Base-by-base conservation (phyloP, 2,888 invertebrate species). In the Chrysopilus asiliformis region DNA sequence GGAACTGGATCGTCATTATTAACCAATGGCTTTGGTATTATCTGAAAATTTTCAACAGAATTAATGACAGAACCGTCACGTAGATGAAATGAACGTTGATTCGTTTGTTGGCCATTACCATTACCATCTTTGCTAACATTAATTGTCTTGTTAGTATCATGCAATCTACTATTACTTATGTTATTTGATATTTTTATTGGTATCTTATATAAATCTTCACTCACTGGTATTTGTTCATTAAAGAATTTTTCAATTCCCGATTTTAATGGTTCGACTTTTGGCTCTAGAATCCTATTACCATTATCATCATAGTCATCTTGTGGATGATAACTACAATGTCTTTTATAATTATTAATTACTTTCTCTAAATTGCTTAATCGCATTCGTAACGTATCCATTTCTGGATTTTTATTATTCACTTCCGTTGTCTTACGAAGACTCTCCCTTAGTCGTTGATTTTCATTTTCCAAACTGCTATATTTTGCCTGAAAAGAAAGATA, bases 41-140 rank as follows among this genome's bases (percentile, higher is more conserved):
- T 63, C 63, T 64, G 64, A 61, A 64, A 64, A 53, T 61, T 63
- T 61, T 64, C 64, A 57, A 63, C 63, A 53, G 63, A 63, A 51
- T 62, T 58, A 55, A 63, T 44, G 46, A 38, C 33, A 12, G 26
- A 34, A 5, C 34, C 34, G 28, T 19, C 16, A 28, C 36, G 25
- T n/a, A n/a, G n/a, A n/a, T n/a, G n/a, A n/a, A n/a, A n/a, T n/a
- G n/a, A n/a, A n/a, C n/a, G n/a, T n/a, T n/a, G n/a, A n/a, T n/a
- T n/a, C n/a, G n/a, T n/a, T n/a, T n/a, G n/a, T n/a, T n/a, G n/a
- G n/a, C n/a, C n/a, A n/a, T n/a, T n/a, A n/a, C n/a, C n/a, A n/a
- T n/a, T n/a, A n/a, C n/a, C n/a, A n/a, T n/a, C n/a, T 26, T 26
- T 26, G 7, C 22, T 10, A 8, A 26, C n/a, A 5, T 12, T 12